phyloP scores from a whole-genome alignment of 2,113 vertebrate species.

The Anarhynchus alexandrinus region DNA sequence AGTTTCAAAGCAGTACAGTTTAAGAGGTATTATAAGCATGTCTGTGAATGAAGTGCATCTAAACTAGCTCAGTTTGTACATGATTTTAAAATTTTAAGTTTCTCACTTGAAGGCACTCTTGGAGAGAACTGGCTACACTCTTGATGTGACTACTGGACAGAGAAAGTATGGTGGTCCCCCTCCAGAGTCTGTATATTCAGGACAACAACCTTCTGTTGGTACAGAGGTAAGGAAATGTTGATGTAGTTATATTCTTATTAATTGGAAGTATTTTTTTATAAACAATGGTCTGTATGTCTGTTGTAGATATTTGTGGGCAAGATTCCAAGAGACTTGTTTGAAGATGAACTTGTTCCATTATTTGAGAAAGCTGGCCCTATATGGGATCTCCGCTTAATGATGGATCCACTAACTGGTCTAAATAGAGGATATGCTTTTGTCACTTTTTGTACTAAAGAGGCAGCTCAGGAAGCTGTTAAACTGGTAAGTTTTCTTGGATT shows the following conservation, averaged over 20 bases:
- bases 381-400: conserved; percentile 98
- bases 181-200: conserved; percentile 89
- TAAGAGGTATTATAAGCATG: not conserved
- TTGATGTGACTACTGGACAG: conserved; percentile 97
- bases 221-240: conserved; percentile 85
- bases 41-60: not conserved
- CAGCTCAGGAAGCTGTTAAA: conserved; percentile 96
- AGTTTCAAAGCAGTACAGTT: not conserved
- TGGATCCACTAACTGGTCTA: conserved; percentile 96
- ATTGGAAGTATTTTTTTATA: not conserved
- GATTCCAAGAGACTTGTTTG: conserved; percentile 95
- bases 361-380: conserved; percentile 97
- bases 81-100: conserved; percentile 18
- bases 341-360: conserved; percentile 95
- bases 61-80: not conserved
- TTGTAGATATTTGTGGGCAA: conserved; percentile 96
- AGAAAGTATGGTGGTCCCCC: conserved; percentile 97
- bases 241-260: not conserved
- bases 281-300: conserved; percentile 28
- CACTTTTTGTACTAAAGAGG: conserved; percentile 98
- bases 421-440: conserved; percentile 98
- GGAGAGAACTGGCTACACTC: conserved; percentile 93
- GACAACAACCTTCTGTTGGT: conserved; percentile 89
- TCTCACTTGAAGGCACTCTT: conserved; percentile 84
- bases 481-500: conserved; percentile 77